Evolutionary conservation across 2,888 invertebrate species (phyloP).

Genomic region (Phoronis australis): DNA sequence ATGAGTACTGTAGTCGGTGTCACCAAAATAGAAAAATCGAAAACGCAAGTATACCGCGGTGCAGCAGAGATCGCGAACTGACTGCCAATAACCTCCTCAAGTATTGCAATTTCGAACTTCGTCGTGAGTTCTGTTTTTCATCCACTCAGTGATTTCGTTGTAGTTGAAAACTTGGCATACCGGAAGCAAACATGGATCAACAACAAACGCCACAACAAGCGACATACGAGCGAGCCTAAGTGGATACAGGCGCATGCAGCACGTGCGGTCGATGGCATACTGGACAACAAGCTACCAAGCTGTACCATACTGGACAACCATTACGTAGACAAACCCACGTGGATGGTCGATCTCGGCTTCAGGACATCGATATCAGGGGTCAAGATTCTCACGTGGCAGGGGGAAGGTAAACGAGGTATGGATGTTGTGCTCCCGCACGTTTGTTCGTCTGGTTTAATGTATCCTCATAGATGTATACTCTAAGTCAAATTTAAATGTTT

Average conservation of each 20-base stretch:
- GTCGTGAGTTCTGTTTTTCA: too few relatives aligned
- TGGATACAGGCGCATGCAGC: constrained; percentile 48
- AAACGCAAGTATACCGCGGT: too few relatives aligned
- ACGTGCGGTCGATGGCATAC: constrained; percentile 56
- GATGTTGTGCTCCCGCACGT: too few relatives aligned
- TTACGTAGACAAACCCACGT: constrained; percentile 56
- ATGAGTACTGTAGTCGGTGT: too few relatives aligned
- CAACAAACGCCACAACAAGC: constrained; percentile 52
- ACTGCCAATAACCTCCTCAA: too few relatives aligned
- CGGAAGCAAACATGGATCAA: constrained; percentile 57
- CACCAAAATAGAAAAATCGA: too few relatives aligned
- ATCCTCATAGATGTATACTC: too few relatives aligned
- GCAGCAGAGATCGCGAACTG: too few relatives aligned
- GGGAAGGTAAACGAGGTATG: constrained; percentile 52
- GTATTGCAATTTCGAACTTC: too few relatives aligned
- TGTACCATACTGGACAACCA: constrained; percentile 58
- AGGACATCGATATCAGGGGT: constrained; percentile 53
- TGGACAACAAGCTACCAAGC: constrained; percentile 50
- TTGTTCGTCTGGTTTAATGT: too few relatives aligned
- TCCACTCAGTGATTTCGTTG: too few relatives aligned
- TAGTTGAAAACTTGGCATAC: constrained; percentile 58
- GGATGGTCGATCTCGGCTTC: constrained; percentile 57
- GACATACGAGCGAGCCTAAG: constrained; percentile 47
- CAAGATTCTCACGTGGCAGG: constrained; percentile 57
- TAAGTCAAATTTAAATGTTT: too few relatives aligned